Evolutionary conservation across 2,888 invertebrate genomes (phyloP).

Genomic region (Cyclophora punctaria): DNA sequence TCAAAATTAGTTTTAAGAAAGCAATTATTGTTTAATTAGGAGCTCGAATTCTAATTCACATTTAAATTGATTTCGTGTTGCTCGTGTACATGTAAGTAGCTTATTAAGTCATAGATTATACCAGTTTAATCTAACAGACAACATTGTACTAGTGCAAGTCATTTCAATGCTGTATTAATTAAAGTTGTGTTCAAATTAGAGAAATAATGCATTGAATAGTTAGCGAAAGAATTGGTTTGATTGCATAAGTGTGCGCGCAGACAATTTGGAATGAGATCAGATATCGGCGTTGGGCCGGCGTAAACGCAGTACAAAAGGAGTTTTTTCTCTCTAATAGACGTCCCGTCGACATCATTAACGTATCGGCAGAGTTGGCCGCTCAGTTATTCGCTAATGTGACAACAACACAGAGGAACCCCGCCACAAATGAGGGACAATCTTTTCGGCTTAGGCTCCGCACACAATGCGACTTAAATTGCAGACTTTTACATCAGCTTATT

Average conservation of each 20-base stretch:
- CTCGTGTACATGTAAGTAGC: neutral
- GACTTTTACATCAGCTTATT: no score
- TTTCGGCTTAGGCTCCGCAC: slow-evolving; percentile 46
- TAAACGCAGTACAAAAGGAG: slow-evolving; percentile 43
- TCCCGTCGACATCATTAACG: slow-evolving; percentile 70
- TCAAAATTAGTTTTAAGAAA: slow-evolving; percentile 12
- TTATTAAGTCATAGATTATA: neutral
- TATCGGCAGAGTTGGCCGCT: slow-evolving; percentile 59
- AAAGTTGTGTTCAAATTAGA: neutral
- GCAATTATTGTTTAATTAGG: slow-evolving; percentile 4
- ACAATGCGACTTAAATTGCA: slow-evolving; percentile 21
- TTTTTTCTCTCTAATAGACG: slow-evolving; percentile 63
- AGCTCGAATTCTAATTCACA: neutral
- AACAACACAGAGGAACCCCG: slow-evolving; percentile 69
- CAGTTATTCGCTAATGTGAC: slow-evolving; percentile 75
- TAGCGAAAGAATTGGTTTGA: no score
- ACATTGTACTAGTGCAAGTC: neutral
- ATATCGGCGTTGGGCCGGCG: slow-evolving; percentile 8
- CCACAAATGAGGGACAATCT: slow-evolving; percentile 68
- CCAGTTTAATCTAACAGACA: no score
- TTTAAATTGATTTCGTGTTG: neutral
- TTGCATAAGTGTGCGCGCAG: neutral
- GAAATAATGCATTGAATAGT: no score
- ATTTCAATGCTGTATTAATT: neutral
- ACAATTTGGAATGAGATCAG: slow-evolving; percentile 8